Evolutionary conservation across 2,113 vertebrate species (phyloP).

Genomic region (Phainopepla nitens): DNA sequence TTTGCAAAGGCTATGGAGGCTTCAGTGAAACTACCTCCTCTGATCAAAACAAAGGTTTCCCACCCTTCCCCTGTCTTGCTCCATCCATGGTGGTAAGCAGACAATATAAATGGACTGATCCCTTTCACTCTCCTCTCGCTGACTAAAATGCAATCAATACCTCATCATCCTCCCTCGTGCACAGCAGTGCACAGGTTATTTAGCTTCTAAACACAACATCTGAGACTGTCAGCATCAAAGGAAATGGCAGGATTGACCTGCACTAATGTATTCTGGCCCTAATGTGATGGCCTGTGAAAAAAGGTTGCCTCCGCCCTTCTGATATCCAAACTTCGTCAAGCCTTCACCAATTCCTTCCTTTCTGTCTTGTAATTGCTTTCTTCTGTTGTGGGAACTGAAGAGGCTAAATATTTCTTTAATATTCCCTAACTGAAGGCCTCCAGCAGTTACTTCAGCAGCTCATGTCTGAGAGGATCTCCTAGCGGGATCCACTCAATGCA

Average conservation of each 20-base stretch:
- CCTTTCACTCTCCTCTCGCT: neutral
- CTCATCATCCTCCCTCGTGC: neutral
- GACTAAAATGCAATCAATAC: constrained; percentile 36
- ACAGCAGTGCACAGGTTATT: neutral
- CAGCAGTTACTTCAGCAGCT: neutral
- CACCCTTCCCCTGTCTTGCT: neutral
- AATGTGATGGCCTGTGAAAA: neutral
- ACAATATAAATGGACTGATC: neutral
- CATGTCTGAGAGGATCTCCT: accelerated
- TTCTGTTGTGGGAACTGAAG: neutral
- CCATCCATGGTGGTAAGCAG: neutral
- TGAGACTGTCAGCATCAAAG: neutral
- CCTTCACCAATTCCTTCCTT: neutral
- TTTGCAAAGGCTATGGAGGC: neutral
- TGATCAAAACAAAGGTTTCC: neutral
- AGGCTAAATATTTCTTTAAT: neutral
- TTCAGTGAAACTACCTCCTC: neutral
- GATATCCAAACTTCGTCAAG: neutral
- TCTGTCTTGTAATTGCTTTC: neutral
- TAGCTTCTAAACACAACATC: neutral
- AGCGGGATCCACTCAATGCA: accelerated
- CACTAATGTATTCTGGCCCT: neutral
- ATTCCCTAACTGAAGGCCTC: neutral
- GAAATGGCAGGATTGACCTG: neutral
- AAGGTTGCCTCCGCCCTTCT: neutral